Percentiles rank a stretch among this genome's conserved stretches.
Evolutionary conservation across 2,888 invertebrate genomes (phyloP).

Genomic region (Polia nebulosa): DNA sequence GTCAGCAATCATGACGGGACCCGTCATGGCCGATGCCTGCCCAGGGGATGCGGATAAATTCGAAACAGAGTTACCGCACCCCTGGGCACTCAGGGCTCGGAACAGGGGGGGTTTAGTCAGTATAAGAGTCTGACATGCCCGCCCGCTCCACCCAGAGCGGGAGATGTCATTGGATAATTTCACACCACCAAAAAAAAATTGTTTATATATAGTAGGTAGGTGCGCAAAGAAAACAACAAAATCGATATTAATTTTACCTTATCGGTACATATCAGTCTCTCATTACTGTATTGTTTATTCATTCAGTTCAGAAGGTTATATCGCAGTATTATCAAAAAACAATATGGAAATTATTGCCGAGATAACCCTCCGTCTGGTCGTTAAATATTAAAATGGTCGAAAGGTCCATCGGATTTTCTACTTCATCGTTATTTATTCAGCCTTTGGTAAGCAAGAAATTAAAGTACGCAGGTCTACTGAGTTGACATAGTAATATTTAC

Average conservation of each 20-base stretch:
- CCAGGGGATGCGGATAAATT: too few species aligned
- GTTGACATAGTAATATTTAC: not conserved
- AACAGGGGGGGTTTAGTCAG: too few species aligned
- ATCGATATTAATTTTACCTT: not conserved
- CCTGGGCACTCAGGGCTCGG: too few species aligned
- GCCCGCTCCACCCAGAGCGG: too few species aligned
- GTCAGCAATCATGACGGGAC: too few species aligned
- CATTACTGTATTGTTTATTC: conserved; percentile 2
- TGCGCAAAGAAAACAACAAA: too few species aligned
- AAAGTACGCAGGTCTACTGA: not conserved
- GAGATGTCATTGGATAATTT: too few species aligned
- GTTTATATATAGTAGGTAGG: too few species aligned
- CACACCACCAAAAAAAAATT: too few species aligned
- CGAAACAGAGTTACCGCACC: too few species aligned
- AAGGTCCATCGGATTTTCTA: conserved; percentile 7
- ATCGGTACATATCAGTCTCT: not conserved
- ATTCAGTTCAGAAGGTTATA: not conserved
- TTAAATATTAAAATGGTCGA: conserved; percentile 42
- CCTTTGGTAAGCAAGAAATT: not conserved
- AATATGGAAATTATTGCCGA: conserved; percentile 18
- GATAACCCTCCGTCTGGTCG: not conserved
- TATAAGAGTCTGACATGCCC: too few species aligned
- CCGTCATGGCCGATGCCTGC: too few species aligned
- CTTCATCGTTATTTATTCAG: conserved; percentile 27
- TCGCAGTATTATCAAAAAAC: not conserved